Base-by-base conservation (phyloP, 2,113 vertebrate species). In the Apodemus speciosus region DNA sequence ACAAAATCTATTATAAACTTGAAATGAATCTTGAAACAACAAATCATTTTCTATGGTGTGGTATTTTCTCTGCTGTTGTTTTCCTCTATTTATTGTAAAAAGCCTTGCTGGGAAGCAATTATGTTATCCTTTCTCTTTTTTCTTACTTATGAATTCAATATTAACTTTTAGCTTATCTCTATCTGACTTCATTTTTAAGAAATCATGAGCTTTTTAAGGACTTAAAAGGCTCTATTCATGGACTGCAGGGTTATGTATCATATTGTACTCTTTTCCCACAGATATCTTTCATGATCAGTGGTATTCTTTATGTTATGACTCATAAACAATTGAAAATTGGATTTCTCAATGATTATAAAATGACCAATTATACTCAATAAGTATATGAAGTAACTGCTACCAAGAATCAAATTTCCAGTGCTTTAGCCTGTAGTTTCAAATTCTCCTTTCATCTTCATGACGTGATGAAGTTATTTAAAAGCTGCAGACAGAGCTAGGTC, bases 1-100 rank as follows among this genome's bases (percentile, higher is more conserved):
- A 97, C 96, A 97, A 97, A 97, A 96, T 96, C 97, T 96, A 97
- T 98, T 97, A 98, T 43, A 95, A 94, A 95, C 91, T 96, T 96
- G 96, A 97, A 97, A 97, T 98, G 97, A 97, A 96, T 98, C 97
- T 66, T 14, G 49, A 97, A 97, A 96, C 51, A 94, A 95, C 90
- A 97, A 98, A 98, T 98, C 25, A 97, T 96, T 98, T 97, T 97
- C 96, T 95, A 92, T 89, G 95, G 86, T 75, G 90, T 92, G 95
- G 85, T 96, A 96, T 97, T 98, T 98, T 97, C 95, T 97, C 90
- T 97, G 90, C 95, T 97, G 96, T 96, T 97, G 96, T 97, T 98
- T 97, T 96, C 89, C 90, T 97, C 97, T 68, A 87, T 76, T 89
- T 62, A 49, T 64, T 83, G 71, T 68, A 95, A 97, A n/a, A 95